These are phyloP conservation scores for Lacanobia wlatinum DNA, from an alignment of 2,888 invertebrate genomes.

Conservation along the genomic window DNA sequence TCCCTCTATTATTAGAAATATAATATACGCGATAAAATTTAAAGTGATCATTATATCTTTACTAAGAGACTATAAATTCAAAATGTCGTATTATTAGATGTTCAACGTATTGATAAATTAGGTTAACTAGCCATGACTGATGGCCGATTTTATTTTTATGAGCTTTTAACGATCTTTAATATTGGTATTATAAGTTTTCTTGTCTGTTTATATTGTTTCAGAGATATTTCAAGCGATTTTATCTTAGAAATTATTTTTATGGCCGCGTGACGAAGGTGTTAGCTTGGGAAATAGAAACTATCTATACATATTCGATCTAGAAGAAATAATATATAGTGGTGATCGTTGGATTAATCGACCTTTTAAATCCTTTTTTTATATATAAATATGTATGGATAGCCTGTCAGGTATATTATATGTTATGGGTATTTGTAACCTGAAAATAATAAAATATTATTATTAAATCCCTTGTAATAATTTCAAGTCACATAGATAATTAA, in stretches of 20 bases:
- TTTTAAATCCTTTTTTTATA: background rate
- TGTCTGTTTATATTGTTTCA: slow-evolving; percentile 54
- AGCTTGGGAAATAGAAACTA: slow-evolving; percentile 28
- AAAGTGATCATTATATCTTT: slow-evolving; percentile 42
- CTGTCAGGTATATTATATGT: too few relatives aligned
- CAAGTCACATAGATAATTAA: background rate
- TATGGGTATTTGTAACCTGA: too few relatives aligned
- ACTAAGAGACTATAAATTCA: slow-evolving; percentile 40
- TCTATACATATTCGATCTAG: background rate
- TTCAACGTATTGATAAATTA: slow-evolving; percentile 51
- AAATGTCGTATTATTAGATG: slow-evolving; percentile 43
- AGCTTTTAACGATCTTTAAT: slow-evolving; percentile 55
- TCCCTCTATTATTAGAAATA: slow-evolving; percentile 35
- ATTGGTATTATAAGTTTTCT: slow-evolving; percentile 54
- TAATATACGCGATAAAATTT: slow-evolving; percentile 40
- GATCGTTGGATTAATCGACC: background rate
- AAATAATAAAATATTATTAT: too few relatives aligned
- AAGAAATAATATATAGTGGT: background rate
- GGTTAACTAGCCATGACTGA: slow-evolving; percentile 49
- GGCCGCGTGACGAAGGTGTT: slow-evolving; percentile 10
- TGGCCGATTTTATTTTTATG: slow-evolving; percentile 59
- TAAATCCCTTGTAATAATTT: background rate
- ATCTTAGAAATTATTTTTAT: slow-evolving; percentile 49
- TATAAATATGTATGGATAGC: too few relatives aligned
- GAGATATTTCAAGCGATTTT: slow-evolving; percentile 49